A percentile compares a stretch with the other conserved stretches of the same genome.
phyloP scores from a whole-genome alignment of 2,113 vertebrate species.

The Dasyprocta punctata region DNA sequence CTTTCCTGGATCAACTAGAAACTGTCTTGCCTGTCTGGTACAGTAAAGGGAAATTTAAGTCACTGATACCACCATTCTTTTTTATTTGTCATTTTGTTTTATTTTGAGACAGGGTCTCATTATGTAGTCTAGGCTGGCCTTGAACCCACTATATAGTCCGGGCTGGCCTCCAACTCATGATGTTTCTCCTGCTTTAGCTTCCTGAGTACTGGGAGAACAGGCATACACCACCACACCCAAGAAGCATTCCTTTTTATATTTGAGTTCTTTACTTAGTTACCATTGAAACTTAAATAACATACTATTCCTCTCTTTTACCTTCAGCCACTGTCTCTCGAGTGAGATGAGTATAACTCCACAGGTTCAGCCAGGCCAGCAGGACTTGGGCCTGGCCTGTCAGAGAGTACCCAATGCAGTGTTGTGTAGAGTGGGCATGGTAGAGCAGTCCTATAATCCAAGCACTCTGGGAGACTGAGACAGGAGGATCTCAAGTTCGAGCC shows the following conservation, averaged over 20 bases:
- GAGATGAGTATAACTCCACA: background rate
- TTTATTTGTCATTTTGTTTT: background rate
- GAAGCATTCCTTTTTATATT: background rate
- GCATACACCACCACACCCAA: background rate
- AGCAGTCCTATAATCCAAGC: background rate
- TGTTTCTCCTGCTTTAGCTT: background rate
- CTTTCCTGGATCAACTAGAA: background rate
- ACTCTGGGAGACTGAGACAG: background rate
- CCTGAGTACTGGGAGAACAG: background rate
- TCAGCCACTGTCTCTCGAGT: background rate
- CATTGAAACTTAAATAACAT: background rate
- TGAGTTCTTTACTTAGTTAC: background rate
- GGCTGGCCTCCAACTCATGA: background rate
- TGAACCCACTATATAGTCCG: background rate
- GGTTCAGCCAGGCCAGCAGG: background rate
- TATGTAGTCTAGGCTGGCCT: background rate
- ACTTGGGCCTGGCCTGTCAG: background rate
- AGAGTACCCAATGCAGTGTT: background rate
- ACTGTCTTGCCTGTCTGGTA: background rate
- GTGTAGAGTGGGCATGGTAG: background rate
- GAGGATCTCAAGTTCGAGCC: background rate
- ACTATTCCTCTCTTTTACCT: background rate
- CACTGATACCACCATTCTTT: background rate
- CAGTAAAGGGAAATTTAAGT: background rate
- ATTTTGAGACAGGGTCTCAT: background rate